These are phyloP conservation scores for Elmis aenea DNA, from an alignment of 2,888 invertebrate species.

Conservation along the genomic window DNA sequence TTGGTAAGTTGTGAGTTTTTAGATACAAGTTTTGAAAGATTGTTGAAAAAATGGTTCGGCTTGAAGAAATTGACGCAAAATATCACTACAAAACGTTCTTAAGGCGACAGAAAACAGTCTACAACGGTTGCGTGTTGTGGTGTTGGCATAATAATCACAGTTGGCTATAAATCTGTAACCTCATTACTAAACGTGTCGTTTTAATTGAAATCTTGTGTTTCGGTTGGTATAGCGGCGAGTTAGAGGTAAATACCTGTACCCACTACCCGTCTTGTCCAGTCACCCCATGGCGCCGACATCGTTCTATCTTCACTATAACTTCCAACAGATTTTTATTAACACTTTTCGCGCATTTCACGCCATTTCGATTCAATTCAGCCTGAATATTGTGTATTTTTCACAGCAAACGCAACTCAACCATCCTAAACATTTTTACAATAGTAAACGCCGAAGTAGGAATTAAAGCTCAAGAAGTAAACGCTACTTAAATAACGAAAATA, in stretches of 20 bases:
- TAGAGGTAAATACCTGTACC: slow-evolving; percentile 20
- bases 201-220: slow-evolving; percentile 61
- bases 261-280: slow-evolving; percentile 20
- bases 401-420: no score
- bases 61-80: no score
- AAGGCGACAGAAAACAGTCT: background rate
- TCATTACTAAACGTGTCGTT: slow-evolving; percentile 57
- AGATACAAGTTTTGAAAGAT: no score
- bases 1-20: no score
- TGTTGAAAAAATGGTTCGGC: no score
- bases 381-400: no score
- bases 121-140: slow-evolving; percentile 22
- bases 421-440: no score
- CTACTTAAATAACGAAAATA: no score
- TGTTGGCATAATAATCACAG: slow-evolving; percentile 34
- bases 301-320: slow-evolving; percentile 30
- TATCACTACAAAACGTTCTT: no score
- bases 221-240: slow-evolving; percentile 38
- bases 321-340: slow-evolving; percentile 30
- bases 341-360: slow-evolving; percentile 21
- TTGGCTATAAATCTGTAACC: slow-evolving; percentile 44
- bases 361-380: no score
- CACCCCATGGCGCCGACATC: slow-evolving; percentile 31
- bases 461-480: no score
- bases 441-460: no score